Conservation (phyloP, 2,888 invertebrate genomes). For the Hesperia comma region DNA sequence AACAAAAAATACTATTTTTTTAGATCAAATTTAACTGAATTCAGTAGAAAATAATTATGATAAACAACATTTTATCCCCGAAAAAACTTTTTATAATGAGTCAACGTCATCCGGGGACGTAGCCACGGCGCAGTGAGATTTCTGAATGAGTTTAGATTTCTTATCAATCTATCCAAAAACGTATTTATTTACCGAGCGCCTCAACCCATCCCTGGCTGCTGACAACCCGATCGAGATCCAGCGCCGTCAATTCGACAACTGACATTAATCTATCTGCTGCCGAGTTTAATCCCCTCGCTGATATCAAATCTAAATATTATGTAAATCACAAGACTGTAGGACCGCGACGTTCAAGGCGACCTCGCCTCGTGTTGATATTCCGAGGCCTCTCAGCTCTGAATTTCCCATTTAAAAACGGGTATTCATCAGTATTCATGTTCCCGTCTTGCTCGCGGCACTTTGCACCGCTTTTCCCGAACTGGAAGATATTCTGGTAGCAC, state of each 20-base stretch:
- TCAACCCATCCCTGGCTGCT: not conserved
- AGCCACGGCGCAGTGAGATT: too few relatives aligned
- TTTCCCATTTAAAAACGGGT: slow-evolving; percentile 34
- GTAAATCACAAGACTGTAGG: not conserved
- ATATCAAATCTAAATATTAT: slow-evolving; percentile 24
- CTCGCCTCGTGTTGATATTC: slow-evolving; percentile 23
- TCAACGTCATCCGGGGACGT: too few relatives aligned
- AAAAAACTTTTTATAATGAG: too few relatives aligned
- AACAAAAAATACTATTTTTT: too few relatives aligned
- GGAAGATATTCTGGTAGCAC: slow-evolving; percentile 11
- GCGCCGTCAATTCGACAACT: not conserved
- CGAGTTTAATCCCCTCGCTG: not conserved
- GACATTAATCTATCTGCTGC: slow-evolving; percentile 5
- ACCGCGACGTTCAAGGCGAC: slow-evolving; percentile 26
- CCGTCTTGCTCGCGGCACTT: slow-evolving; percentile 23
- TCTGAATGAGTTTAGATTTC: too few relatives aligned
- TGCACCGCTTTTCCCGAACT: slow-evolving; percentile 12
- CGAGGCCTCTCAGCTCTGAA: slow-evolving; percentile 17
- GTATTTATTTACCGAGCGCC: not conserved
- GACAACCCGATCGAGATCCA: not conserved
- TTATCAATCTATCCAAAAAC: too few relatives aligned
- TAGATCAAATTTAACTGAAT: too few relatives aligned
- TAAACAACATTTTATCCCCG: too few relatives aligned
- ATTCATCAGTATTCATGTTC: slow-evolving; percentile 34
- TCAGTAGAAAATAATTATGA: too few relatives aligned